Percentiles rank a stretch among this genome's conserved stretches.
Evolutionary conservation across 2,888 invertebrate genomes (phyloP).

Genomic region (Aleiodes alternator): DNA sequence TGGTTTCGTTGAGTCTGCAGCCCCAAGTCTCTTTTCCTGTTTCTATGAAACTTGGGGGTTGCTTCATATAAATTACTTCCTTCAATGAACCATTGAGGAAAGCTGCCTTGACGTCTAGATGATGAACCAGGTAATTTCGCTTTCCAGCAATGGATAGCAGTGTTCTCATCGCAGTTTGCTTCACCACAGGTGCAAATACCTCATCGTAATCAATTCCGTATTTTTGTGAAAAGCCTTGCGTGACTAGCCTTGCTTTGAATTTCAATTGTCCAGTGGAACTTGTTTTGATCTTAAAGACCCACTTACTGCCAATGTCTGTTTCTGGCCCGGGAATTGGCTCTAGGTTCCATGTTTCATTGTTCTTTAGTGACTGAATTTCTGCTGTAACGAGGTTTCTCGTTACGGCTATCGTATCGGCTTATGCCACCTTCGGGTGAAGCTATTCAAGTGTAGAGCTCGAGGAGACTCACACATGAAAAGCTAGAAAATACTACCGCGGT

Average conservation of each 20-base stretch:
- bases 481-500: too few relatives aligned
- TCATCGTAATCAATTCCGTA: conserved; percentile 16
- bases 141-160: neutral
- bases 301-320: neutral
- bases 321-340: neutral
- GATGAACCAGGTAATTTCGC: neutral
- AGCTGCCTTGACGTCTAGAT: neutral
- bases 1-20: conserved; percentile 27
- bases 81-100: neutral
- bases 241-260: conserved; percentile 28
- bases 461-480: too few relatives aligned
- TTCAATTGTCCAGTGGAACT: neutral
- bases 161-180: neutral
- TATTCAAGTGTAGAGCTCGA: too few relatives aligned
- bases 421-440: too few relatives aligned
- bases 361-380: neutral
- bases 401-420: too few relatives aligned
- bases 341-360: conserved; percentile 5
- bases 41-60: neutral
- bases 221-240: conserved; percentile 20
- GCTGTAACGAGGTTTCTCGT: too few relatives aligned
- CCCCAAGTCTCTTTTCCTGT: neutral
- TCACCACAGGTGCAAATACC: conserved; percentile 1
- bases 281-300: conserved; percentile 27
- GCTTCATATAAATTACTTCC: neutral